Evolutionary conservation across 2,113 vertebrate genomes (phyloP), one percentile per base, ranked within the genome.

Genomic region (Podilymbus podiceps): DNA sequence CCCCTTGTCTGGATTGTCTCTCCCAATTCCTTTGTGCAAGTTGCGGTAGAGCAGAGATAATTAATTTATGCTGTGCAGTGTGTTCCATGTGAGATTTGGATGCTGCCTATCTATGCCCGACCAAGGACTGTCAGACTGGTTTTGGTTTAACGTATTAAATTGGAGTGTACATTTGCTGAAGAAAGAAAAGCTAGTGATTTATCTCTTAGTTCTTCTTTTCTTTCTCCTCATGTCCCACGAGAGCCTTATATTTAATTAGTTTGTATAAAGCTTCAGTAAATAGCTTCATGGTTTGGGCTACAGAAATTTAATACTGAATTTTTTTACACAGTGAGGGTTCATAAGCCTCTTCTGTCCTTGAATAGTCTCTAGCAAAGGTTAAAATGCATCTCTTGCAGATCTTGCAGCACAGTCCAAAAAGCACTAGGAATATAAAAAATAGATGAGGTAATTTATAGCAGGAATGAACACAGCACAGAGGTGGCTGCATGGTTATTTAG

Each of bases 231-330:
- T 59, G 63, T 98, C 94, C 96, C 90, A 68, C 6, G 96, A 94
- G 96, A 97, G 92, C 97, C 96, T 97, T 98, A 94, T 95, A 97
- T 97, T 97, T 98, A 98, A 98, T 98, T 98, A 97, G 97, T 98
- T 98, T 98, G 93, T 96, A 62, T 94, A 97, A 97, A 98, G 96
- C 96, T 95, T 93, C 88, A 92, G 90, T 98, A 97, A 98, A 98
- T 94, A 91, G 92, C 94, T 92, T 53, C 93, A 64, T 73, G 91
- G 52, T 95, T 79, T 15, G 86, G 68, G 84, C 93, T 94, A 21
- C 77, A 74, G 95, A 67, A 87, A 95, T 89, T 31, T 82, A 85
- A 95, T 91, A 58, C 53, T 72, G 88, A 49, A 9, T 9, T 88
- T 68, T 91, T 94, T 89, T 35, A 55, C 59, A 2, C 73, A 25